Evolutionary conservation across 2,113 vertebrate genomes (phyloP), one percentile per base, ranked within the genome.

Genomic region (Cyphomyrus discorhynchus): DNA sequence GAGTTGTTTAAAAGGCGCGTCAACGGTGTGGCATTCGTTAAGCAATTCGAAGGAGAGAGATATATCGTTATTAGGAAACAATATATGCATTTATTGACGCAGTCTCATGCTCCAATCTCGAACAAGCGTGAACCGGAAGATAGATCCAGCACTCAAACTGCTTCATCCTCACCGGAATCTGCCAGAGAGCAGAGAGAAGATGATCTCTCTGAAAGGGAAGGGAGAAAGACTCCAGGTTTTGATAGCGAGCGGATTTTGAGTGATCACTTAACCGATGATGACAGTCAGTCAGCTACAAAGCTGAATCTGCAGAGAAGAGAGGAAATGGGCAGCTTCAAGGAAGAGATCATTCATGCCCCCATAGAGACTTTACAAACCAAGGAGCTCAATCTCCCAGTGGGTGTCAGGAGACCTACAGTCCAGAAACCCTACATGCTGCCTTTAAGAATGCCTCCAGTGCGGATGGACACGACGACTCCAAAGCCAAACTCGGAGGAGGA

Each of bases 1-100:
- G 96, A 96, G 62, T 93, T 95, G 2, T 98, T 99, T 92, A 96
- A 96, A 94, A 92, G 91, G n/a, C 94, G 96, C 15, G 96, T 98
- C 88, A 97, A 98, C 94, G 94, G 90, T 88, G 94, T 98, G 87
- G 97, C 97, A 0, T 91, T 95, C 56, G 97, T 97, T n/a, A 96
- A 94, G 90, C 96, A 97, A 9, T 89, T 96, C 31, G 96, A 97
- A 35, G 97, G 96, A 0, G 92, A 90, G 90, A 96, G 95, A 70
- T 96, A 95, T 56, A 95, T 98, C 3, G 95, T 98, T 1, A 91
- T 98, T 9, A 95, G 24, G 91, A 97, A 97, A 90, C 93, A 89
- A 5, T 92, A 93, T 87, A 90, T 77, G 7, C 91, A 92, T 90
- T 90, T 96, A 74, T 19, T 94, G 86, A 87, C 66, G 15, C 85